Conservation (phyloP, 2,797 vertebrate species). For the Poeciliopsis infans region DNA sequence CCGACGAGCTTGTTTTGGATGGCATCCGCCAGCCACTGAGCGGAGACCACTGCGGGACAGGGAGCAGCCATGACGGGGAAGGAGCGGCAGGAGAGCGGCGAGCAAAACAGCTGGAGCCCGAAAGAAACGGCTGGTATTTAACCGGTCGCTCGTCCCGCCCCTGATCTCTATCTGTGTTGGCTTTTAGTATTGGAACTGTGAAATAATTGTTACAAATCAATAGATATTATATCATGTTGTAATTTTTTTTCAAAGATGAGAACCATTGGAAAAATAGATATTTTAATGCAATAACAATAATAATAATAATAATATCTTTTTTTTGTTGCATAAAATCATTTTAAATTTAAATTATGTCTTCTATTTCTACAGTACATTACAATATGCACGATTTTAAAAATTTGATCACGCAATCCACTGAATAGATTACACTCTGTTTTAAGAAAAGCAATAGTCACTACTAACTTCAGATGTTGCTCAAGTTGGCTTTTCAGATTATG, state of each 20-base stretch:
- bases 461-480: background rate
- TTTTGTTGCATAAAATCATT: background rate
- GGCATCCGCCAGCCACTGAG: slow-evolving; percentile 87
- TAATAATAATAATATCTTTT: too few species aligned
- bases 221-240: background rate
- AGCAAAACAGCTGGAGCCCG: background rate
- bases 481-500: background rate
- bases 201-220: background rate
- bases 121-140: background rate
- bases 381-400: background rate
- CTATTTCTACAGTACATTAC: background rate
- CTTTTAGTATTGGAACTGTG: background rate
- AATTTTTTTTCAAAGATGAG: background rate
- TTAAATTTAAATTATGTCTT: background rate
- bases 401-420: background rate
- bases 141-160: background rate
- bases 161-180: background rate
- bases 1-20: slow-evolving; percentile 78
- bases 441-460: background rate
- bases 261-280: background rate
- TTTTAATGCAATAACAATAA: background rate
- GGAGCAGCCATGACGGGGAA: slow-evolving; percentile 82
- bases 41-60: slow-evolving; percentile 83
- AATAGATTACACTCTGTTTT: background rate
- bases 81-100: background rate